phyloP scores from a whole-genome alignment of 2,113 vertebrate genomes.

The Phyllopteryx taeniolatus region DNA sequence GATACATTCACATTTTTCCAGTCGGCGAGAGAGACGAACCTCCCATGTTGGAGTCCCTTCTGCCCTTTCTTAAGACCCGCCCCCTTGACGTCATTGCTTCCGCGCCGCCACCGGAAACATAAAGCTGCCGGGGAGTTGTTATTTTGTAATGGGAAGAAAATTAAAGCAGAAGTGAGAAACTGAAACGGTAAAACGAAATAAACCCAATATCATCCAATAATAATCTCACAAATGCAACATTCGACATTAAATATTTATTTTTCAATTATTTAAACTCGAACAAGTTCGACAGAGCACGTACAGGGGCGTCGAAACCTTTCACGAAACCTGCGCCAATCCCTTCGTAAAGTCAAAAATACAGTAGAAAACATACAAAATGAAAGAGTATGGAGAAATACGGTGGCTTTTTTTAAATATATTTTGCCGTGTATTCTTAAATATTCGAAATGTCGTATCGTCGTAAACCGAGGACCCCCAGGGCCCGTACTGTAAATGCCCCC shows the following conservation, averaged over 20 bases:
- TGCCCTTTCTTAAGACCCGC: constrained; percentile 58
- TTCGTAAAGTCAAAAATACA: no score
- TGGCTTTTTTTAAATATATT: no score
- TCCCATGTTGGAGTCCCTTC: constrained; percentile 65
- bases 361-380: no score
- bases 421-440: no score
- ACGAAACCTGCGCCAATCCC: no score
- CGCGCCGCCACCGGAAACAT: constrained; percentile 23
- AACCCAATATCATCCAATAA: background rate
- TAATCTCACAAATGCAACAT: background rate
- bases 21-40: constrained; percentile 56
- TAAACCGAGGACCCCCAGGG: no score
- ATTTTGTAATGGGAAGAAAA: background rate
- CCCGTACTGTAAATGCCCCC: no score
- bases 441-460: no score
- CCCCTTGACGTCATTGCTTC: constrained; percentile 44
- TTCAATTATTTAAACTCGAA: background rate
- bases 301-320: no score
- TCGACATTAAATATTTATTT: background rate
- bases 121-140: background rate
- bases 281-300: background rate
- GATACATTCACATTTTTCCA: background rate
- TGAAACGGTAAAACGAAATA: background rate
- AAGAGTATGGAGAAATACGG: no score
- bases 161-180: background rate